Percentiles rank a stretch among this genome's conserved stretches.
Evolutionary conservation across 2,113 vertebrate species (phyloP).

Genomic region (Globicephala melas): DNA sequence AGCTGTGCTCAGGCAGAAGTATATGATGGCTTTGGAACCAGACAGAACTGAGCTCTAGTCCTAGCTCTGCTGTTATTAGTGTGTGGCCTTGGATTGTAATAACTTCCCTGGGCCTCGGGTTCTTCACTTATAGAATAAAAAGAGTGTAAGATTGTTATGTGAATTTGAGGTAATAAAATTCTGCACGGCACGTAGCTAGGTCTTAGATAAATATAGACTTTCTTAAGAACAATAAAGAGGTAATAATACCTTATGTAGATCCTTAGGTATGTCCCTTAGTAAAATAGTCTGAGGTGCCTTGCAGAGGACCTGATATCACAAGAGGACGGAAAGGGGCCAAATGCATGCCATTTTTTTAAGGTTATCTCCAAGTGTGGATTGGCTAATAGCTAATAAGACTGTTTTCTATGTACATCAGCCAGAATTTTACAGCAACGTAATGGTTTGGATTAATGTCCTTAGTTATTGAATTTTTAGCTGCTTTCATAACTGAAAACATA

Average conservation of each 20-base stretch:
- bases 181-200: background rate
- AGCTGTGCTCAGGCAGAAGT: background rate
- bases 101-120: background rate
- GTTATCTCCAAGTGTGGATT: background rate
- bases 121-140: background rate
- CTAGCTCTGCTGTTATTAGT: background rate
- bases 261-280: background rate
- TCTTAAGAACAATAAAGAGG: background rate
- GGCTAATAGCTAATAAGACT: background rate
- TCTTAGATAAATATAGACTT: background rate
- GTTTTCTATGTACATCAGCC: background rate
- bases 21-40: background rate
- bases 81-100: background rate
- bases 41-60: background rate
- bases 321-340: background rate
- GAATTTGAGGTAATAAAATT: background rate
- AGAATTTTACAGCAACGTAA: constrained; percentile 15
- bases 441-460: constrained; percentile 25
- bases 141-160: background rate
- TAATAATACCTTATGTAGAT: background rate
- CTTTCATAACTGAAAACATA: constrained; percentile 37
- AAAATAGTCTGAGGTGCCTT: background rate
- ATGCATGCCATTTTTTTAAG: background rate
- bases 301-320: background rate
- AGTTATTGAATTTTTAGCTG: constrained; percentile 37